phyloP scores from a whole-genome alignment of 1,140 invertebrate species.

The Lerema accius region DNA sequence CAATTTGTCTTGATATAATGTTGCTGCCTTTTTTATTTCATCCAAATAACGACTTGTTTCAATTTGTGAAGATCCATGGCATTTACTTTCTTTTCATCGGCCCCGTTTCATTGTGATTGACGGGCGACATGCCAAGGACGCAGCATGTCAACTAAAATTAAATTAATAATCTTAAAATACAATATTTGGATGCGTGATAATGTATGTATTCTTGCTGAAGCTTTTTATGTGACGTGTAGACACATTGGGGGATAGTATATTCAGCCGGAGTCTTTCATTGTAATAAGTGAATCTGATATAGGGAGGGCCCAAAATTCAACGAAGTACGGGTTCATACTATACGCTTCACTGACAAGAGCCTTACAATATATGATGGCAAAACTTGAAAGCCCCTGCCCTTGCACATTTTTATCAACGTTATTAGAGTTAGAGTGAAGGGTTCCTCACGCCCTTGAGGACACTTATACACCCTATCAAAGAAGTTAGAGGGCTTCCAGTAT shows the following conservation, averaged over 20 bases:
- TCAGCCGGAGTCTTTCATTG: no score
- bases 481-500: constrained; percentile 38
- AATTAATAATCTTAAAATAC: neutral
- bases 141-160: neutral
- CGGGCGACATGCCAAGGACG: no score
- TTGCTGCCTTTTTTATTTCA: neutral
- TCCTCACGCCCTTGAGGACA: constrained; percentile 37
- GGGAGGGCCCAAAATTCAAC: neutral
- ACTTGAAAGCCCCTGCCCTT: constrained; percentile 11
- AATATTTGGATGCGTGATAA: no score
- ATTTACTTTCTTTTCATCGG: neutral
- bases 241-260: no score
- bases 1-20: constrained; percentile 5
- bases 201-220: no score
- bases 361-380: constrained; percentile 19
- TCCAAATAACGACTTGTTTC: constrained; percentile 1
- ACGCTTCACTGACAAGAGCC: constrained; percentile 6
- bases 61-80: constrained; percentile 1
- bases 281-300: neutral
- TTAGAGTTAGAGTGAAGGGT: constrained; percentile 28
- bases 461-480: constrained; percentile 40
- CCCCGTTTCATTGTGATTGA: neutral
- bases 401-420: constrained; percentile 40
- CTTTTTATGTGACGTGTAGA: no score
- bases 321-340: neutral